Percentiles rank a stretch among this genome's conserved stretches.
Evolutionary conservation across 2,888 invertebrate genomes (phyloP).

Genomic region (Piscicola geometra): DNA sequence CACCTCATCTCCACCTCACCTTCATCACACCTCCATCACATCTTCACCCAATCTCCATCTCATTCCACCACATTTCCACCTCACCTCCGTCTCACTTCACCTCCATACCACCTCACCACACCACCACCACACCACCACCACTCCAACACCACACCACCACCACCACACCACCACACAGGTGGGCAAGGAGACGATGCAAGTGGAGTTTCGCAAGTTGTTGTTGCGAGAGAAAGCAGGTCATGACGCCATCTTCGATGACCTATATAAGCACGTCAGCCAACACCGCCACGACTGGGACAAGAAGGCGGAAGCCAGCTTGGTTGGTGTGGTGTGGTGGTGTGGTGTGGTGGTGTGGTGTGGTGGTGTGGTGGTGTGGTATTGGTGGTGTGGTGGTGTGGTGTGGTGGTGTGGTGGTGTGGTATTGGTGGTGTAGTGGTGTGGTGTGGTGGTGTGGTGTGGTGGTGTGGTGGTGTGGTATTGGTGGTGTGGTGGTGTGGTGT

Average conservation of each 20-base stretch:
- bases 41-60: no score
- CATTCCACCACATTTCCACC: no score
- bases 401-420: neutral
- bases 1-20: no score
- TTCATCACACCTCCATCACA: no score
- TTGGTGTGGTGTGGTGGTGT: slow-evolving; percentile 50
- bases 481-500: no score
- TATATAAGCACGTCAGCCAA: slow-evolving; percentile 82
- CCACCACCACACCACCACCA: no score
- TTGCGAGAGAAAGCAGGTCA: slow-evolving; percentile 57
- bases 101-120: no score
- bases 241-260: slow-evolving; percentile 78
- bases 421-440: no score
- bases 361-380: neutral
- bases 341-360: neutral
- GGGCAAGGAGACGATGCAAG: slow-evolving; percentile 76
- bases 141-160: neutral
- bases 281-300: slow-evolving; percentile 87
- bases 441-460: no score
- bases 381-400: neutral
- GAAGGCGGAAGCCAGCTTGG: slow-evolving; percentile 65
- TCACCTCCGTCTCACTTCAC: no score
- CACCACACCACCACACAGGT: slow-evolving; percentile 59
- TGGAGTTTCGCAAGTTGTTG: slow-evolving; percentile 63
- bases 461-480: no score